Base-by-base conservation (phyloP, 2,888 invertebrate species). In the Nycteola revayana region DNA sequence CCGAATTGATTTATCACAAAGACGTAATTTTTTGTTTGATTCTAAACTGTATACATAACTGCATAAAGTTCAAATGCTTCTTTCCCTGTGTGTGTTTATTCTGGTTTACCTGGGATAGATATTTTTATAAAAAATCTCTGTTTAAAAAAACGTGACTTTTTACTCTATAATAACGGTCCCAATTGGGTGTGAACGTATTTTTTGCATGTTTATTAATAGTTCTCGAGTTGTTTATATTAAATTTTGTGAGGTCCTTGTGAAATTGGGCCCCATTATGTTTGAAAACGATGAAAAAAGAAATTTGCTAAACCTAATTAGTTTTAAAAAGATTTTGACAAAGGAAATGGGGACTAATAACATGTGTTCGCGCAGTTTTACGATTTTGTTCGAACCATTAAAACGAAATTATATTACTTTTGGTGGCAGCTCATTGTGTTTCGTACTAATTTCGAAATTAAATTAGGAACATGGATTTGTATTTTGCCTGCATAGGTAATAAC, bases 181-280 rank as follows among this genome's bases (percentile, higher is more conserved):
- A 71, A 78, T 75, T 69, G 67, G 73, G 81, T 78, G 81, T 70
- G 75, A 82, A 75, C 49, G 57, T 60, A 72, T 79, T 75, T 75
- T 76, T 50, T 48, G 50, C 70, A 59, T 65, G 60, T 63, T 63
- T 71, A 64, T 60, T 63, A 68, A 65, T 67, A 60, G 60, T 58
- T 60, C 56, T 50, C 27, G 29, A 28, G 46, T 44, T 66, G 61
- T 76, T 68, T 73, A 59, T 66, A 60, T 70, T 55, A 42, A 48
- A 61, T 57, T 68, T 66, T 66, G 64, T 57, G 56, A 49, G 51
- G 57, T 51, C 50, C 37, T 47, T 40, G 55, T 55, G 44, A 57
- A 61, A 60, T 58, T 42, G 30, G n/a, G 32, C 21, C 32, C 29
- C 30, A 36, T 43, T 49, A 42, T 32, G 39, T 29, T 39, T 25